Conservation (phyloP, 2,113 vertebrate species). For the Sclerurus mexicanus region DNA sequence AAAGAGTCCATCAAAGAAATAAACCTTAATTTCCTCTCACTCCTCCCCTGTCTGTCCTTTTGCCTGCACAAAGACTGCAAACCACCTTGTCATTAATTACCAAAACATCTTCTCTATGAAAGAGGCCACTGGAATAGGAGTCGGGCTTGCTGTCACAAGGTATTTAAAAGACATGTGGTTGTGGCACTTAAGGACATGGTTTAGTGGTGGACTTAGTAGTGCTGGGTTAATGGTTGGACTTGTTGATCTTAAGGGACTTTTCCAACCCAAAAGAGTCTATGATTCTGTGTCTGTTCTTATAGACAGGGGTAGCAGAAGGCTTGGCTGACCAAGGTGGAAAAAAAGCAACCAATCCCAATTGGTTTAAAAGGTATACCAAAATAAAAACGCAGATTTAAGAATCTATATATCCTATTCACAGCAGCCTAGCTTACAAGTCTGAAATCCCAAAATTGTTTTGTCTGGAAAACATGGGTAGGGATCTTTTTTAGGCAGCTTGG, state of each 20-base stretch:
- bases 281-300: not conserved
- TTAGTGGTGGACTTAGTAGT: not conserved
- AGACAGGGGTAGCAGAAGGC: not conserved
- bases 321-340: rapidly evolving
- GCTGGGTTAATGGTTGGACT: not conserved
- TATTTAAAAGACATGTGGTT: not conserved
- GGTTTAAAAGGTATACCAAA: not conserved
- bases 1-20: not conserved
- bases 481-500: not conserved
- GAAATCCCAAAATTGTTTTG: not conserved
- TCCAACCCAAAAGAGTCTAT: not conserved
- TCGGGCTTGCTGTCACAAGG: not conserved
- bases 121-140: not conserved
- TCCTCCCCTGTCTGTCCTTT: constrained; percentile 9
- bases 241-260: not conserved
- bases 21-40: constrained; percentile 19
- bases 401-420: not conserved
- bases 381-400: not conserved
- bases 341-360: not conserved
- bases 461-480: not conserved
- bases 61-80: constrained; percentile 3
- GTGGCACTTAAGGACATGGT: not conserved
- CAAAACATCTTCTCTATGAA: not conserved
- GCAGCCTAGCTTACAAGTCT: not conserved
- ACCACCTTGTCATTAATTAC: not conserved